These are phyloP conservation scores for Ptilonorhynchus violaceus DNA, from an alignment of 2,113 vertebrate species.

Conservation along the genomic window DNA sequence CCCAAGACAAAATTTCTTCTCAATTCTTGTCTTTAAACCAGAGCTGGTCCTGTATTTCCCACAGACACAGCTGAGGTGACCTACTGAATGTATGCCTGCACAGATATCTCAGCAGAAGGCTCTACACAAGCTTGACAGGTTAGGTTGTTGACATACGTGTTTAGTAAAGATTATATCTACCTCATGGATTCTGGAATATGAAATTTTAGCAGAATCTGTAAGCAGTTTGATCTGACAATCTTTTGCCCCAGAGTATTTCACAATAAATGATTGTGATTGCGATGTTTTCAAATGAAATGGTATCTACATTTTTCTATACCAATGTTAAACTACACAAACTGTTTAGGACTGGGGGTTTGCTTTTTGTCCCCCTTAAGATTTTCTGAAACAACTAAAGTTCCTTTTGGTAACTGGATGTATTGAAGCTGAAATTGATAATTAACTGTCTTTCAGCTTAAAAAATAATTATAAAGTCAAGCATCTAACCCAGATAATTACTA, in stretches of 20 bases:
- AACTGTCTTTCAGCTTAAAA: constrained; percentile 80
- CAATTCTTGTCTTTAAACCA: neutral
- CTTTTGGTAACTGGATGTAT: constrained; percentile 80
- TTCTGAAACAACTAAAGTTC: constrained; percentile 60
- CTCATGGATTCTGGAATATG: neutral
- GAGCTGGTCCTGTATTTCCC: neutral
- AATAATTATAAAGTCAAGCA: constrained; percentile 81
- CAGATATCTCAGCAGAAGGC: neutral
- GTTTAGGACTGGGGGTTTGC: neutral
- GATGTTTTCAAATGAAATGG: neutral
- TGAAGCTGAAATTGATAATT: constrained; percentile 84
- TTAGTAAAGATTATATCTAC: neutral
- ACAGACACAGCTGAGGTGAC: neutral
- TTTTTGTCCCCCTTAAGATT: neutral
- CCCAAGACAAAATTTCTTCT: neutral
- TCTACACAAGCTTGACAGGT: neutral
- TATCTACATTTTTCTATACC: neutral
- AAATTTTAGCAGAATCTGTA: neutral
- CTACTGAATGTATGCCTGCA: neutral
- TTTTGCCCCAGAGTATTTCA: neutral
- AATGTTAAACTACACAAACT: neutral
- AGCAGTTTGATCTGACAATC: neutral
- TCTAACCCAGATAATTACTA: constrained; percentile 74
- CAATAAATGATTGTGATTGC: neutral
- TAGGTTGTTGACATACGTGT: neutral